These are phyloP conservation scores for Loriculus beryllinus DNA, from an alignment of 2,797 vertebrate species.

Conservation along the genomic window DNA sequence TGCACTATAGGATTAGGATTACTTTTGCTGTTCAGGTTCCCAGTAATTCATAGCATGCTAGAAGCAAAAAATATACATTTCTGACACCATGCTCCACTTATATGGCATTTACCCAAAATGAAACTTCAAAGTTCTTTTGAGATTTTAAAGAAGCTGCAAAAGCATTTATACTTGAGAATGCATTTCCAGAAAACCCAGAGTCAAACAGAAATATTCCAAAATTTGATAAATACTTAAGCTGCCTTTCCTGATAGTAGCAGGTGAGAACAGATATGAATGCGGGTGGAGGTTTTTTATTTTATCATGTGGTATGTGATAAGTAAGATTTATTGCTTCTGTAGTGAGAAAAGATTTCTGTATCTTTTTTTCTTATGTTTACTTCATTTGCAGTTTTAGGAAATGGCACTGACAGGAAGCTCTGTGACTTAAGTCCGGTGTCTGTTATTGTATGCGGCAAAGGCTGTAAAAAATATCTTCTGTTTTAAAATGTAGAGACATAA, in stretches of 20 bases:
- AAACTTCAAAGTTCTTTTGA: background rate
- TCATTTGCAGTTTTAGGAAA: background rate
- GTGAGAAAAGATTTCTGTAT: background rate
- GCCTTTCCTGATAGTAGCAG: background rate
- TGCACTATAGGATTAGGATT: background rate
- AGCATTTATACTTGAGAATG: background rate
- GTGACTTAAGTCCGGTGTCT: background rate
- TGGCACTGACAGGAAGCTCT: background rate
- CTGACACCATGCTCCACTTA: background rate
- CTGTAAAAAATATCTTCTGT: background rate
- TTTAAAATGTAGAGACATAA: background rate
- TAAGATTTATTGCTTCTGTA: background rate
- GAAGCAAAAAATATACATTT: background rate
- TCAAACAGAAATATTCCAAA: background rate
- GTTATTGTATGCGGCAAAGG: background rate
- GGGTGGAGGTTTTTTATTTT: background rate
- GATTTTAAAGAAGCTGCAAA: background rate
- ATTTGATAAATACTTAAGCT: background rate
- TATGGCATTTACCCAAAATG: background rate
- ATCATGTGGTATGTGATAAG: background rate
- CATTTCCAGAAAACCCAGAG: background rate
- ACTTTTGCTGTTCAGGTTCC: background rate
- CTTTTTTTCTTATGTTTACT: background rate
- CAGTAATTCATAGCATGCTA: background rate
- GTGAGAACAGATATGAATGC: background rate